Percentiles rank a stretch among this genome's conserved stretches.
phyloP scores from a whole-genome alignment of 2,888 invertebrate species.

The Lithophane leautieri region DNA sequence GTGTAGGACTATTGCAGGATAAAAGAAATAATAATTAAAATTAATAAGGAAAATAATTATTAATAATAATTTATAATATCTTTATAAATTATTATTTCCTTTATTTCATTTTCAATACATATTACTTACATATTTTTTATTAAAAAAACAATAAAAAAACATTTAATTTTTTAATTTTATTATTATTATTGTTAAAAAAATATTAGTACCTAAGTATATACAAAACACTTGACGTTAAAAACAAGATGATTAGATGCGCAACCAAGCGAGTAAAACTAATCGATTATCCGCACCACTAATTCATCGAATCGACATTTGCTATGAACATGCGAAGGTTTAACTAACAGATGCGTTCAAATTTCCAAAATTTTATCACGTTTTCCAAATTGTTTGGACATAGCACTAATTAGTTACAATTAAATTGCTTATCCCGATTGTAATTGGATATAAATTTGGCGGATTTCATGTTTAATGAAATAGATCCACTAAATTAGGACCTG shows the following conservation, averaged over 20 bases:
- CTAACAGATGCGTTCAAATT: slow-evolving; percentile 27
- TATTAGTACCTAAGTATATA: too few species aligned
- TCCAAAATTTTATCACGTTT: slow-evolving; percentile 19
- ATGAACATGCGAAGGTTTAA: slow-evolving; percentile 39
- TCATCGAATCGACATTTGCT: slow-evolving; percentile 26
- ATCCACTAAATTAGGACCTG: too few species aligned
- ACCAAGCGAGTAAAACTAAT: slow-evolving; percentile 1
- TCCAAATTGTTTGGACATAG: not conserved
- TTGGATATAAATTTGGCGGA: not conserved
- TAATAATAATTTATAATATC: too few species aligned
- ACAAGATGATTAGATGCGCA: not conserved
- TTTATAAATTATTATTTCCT: too few species aligned
- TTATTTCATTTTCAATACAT: too few species aligned
- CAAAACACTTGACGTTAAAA: not conserved
- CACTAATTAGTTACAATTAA: slow-evolving; percentile 30
- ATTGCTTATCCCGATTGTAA: slow-evolving; percentile 5
- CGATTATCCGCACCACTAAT: slow-evolving; percentile 17
- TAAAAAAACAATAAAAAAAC: too few species aligned
- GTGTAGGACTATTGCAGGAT: too few species aligned
- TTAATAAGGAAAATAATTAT: too few species aligned
- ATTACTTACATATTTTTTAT: too few species aligned
- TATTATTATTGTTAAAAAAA: too few species aligned
- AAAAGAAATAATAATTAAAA: too few species aligned
- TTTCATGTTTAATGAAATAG: not conserved
- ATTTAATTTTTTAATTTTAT: too few species aligned